Evolutionary conservation across 2,113 vertebrate species (phyloP).

Genomic region (Gadus chalcogrammus): DNA sequence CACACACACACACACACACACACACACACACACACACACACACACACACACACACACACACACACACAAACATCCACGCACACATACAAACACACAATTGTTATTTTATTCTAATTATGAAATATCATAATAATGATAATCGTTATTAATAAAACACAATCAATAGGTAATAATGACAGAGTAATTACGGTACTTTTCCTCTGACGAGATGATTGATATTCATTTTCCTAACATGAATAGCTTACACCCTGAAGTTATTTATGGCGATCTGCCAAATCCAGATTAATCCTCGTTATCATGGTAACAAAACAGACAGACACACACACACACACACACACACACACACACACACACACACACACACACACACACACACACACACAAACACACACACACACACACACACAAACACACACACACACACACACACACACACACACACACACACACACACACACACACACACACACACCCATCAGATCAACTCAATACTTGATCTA

Average conservation of each 20-base stretch:
- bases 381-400: not conserved
- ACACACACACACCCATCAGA: constrained; percentile 12
- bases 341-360: constrained; percentile 18
- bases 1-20: constrained; percentile 6
- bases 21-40: constrained; percentile 7
- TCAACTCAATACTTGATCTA: too few species aligned
- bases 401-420: not conserved
- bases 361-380: constrained; percentile 6
- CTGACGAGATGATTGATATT: too few species aligned
- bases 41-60: not conserved
- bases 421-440: constrained; percentile 5
- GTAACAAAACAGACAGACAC: not conserved
- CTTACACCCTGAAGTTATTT: too few species aligned
- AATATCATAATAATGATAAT: too few species aligned
- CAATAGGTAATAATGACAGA: too few species aligned
- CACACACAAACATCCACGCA: not conserved
- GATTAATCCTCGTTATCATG: not conserved
- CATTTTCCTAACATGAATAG: too few species aligned
- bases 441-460: constrained; percentile 14
- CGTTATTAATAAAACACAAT: too few species aligned
- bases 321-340: constrained; percentile 8
- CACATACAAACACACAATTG: not conserved
- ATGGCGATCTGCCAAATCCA: too few species aligned
- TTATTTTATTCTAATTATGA: too few species aligned
- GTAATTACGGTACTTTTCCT: too few species aligned